Conservation (phyloP, 2,113 vertebrate species). For the Bucco capensis region DNA sequence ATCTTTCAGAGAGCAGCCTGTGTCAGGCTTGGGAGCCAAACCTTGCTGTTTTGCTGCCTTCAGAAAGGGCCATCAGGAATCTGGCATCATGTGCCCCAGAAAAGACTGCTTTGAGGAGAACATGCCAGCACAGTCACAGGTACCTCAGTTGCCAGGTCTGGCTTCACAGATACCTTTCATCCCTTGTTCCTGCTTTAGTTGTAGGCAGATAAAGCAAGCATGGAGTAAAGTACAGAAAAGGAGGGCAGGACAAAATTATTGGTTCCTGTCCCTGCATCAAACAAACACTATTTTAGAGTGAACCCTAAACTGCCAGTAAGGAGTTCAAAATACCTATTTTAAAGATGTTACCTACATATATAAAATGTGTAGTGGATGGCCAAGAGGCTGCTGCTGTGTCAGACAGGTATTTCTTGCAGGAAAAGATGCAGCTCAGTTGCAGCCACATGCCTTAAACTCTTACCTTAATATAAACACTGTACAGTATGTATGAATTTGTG, state of each 20-base stretch:
- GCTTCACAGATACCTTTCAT: background rate
- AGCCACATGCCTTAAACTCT: background rate
- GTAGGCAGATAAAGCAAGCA: accelerated
- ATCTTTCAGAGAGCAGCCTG: background rate
- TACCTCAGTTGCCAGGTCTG: background rate
- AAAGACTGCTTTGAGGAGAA: background rate
- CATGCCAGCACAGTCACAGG: background rate
- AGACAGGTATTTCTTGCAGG: background rate
- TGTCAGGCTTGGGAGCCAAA: background rate
- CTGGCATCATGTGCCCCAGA: background rate
- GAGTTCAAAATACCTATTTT: background rate
- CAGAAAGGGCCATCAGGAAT: background rate
- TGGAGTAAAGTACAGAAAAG: background rate
- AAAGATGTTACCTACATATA: background rate
- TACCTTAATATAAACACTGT: background rate
- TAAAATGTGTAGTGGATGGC: background rate
- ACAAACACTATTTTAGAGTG: background rate
- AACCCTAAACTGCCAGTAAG: background rate
- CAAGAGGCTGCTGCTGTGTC: background rate
- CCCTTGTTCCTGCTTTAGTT: background rate
- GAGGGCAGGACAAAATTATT: background rate
- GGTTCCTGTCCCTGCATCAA: background rate
- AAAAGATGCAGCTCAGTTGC: background rate
- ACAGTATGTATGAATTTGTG: background rate
- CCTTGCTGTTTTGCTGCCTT: background rate